phyloP scores from a whole-genome alignment of 2,888 invertebrate species.

The Fragum whitleyi region DNA sequence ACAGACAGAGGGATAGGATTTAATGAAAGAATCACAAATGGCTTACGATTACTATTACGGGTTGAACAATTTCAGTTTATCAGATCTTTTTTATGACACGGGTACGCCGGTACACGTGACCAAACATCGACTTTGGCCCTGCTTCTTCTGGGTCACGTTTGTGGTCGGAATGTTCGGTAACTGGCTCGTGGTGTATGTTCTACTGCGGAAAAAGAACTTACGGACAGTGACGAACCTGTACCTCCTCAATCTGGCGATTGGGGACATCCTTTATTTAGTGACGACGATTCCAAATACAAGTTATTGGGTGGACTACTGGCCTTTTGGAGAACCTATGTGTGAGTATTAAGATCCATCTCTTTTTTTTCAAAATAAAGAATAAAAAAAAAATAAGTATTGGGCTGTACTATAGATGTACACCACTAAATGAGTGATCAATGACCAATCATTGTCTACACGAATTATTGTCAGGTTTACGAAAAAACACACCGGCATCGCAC shows the following conservation, averaged over 20 bases:
- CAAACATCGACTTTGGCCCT: constrained; percentile 42
- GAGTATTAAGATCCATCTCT: constrained; percentile 50
- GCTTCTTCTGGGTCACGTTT: constrained; percentile 59
- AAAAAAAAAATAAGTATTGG: too few relatives aligned
- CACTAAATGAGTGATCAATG: too few relatives aligned
- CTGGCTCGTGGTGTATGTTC: constrained; percentile 57
- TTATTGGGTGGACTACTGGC: constrained; percentile 56
- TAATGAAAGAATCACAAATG: neutral
- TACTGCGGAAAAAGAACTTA: constrained; percentile 53
- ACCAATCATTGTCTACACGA: too few relatives aligned
- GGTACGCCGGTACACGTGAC: constrained; percentile 22
- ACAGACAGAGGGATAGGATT: too few relatives aligned
- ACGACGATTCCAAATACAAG: constrained; percentile 57
- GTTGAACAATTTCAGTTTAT: constrained; percentile 12
- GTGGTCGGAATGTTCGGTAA: constrained; percentile 61
- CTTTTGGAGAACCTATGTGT: constrained; percentile 63
- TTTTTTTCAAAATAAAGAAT: too few relatives aligned
- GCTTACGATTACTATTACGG: neutral
- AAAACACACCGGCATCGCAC: too few relatives aligned
- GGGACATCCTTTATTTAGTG: constrained; percentile 58
- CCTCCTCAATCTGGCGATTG: constrained; percentile 59
- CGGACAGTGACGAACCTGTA: constrained; percentile 64
- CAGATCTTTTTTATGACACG: constrained; percentile 19
- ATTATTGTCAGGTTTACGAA: too few relatives aligned
- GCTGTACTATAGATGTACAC: too few relatives aligned